phyloP scores from a whole-genome alignment of 2,888 invertebrate genomes.

The Mesopsocus fuscifrons region DNA sequence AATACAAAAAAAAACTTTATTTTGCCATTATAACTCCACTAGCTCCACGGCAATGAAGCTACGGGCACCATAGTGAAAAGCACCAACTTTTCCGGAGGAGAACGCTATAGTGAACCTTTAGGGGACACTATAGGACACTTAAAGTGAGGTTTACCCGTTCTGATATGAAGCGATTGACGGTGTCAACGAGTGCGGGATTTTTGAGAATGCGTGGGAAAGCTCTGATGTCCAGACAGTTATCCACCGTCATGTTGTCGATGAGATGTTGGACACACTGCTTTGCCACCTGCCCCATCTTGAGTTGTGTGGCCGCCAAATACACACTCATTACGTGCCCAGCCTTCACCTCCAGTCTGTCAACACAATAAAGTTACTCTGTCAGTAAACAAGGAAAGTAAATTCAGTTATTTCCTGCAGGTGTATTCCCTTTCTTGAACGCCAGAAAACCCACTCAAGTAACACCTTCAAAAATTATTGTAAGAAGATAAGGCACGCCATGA shows the following conservation, averaged over 20 bases:
- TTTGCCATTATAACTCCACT: background rate
- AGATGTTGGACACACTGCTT: conserved; percentile 50
- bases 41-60: too few species aligned
- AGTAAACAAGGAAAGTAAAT: conserved; percentile 1
- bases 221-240: conserved; percentile 33
- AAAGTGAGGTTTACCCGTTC: too few species aligned
- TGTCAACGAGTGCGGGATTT: conserved; percentile 33
- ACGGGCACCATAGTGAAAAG: too few species aligned
- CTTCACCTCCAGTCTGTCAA: conserved; percentile 30
- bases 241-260: conserved; percentile 40
- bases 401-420: too few species aligned
- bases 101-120: too few species aligned
- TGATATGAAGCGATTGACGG: conserved; percentile 39
- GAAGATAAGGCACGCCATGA: too few species aligned
- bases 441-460: too few species aligned
- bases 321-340: conserved; percentile 45
- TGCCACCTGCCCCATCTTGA: conserved; percentile 57
- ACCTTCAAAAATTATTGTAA: too few species aligned
- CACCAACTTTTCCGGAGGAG: too few species aligned
- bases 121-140: too few species aligned
- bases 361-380: conserved; percentile 9
- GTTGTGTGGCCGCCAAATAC: conserved; percentile 57
- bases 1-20: background rate
- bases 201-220: conserved; percentile 33
- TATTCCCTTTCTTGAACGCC: too few species aligned